These are phyloP conservation scores for Bergia sp. DNA, from an alignment of 92 coral and sea anemone species.

Conservation along the genomic window DNA sequence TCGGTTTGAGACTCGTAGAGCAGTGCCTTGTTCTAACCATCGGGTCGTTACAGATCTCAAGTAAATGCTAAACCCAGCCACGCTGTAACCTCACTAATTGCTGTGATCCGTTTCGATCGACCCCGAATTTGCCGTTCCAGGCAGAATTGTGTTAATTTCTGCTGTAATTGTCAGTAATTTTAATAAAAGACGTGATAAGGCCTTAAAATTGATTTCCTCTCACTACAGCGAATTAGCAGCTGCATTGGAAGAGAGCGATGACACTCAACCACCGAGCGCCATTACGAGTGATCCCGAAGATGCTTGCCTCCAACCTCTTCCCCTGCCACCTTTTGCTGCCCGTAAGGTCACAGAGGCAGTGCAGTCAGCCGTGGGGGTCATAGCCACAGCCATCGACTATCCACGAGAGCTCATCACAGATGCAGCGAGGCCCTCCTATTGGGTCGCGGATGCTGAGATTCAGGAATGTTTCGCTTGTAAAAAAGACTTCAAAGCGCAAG, in stretches of 20 bases:
- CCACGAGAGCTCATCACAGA: conserved; percentile 91
- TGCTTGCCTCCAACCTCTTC: conserved; percentile 7
- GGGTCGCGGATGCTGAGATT: conserved; percentile 92
- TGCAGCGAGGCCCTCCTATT: conserved; percentile 97
- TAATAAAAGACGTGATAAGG: no score
- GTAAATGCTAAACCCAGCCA: not conserved
- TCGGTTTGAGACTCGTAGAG: not conserved
- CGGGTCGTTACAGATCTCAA: not conserved
- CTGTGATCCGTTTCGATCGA: no score
- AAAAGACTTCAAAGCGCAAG: conserved; percentile 71
- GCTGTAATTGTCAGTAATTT: no score
- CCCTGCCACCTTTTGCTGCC: conserved; percentile 82
- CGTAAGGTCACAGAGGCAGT: conserved; percentile 94
- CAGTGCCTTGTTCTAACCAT: not conserved
- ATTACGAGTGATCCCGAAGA: not conserved
- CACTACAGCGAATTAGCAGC: conserved; percentile 72
- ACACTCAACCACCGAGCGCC: conserved; percentile 45
- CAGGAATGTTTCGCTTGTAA: conserved; percentile 77
- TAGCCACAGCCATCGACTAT: conserved; percentile 83
- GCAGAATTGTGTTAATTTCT: no score
- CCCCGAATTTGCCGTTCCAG: no score
- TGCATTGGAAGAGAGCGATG: conserved; percentile 82
- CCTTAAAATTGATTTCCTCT: not conserved
- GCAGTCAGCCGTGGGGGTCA: conserved; percentile 82
- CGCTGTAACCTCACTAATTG: not conserved